Conservation (phyloP, 2,797 vertebrate genomes). For the Danio albolineatus region DNA sequence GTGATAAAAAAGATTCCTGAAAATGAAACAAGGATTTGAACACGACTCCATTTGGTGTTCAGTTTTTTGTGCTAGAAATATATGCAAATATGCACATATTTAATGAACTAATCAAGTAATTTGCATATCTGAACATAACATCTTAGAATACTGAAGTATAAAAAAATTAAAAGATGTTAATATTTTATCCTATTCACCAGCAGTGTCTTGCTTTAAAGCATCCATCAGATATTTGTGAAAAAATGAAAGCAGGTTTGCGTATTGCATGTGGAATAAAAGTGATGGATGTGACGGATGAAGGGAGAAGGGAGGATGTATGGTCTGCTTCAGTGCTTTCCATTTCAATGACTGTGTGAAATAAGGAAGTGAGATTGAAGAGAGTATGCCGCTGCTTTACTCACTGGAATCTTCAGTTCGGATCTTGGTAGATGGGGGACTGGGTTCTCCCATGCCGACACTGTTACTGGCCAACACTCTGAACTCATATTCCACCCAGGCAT, state of each 20-base stretch:
- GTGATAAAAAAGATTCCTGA: too few species aligned
- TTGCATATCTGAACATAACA: too few species aligned
- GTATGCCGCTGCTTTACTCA: slow-evolving; percentile 74
- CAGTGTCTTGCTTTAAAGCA: slow-evolving; percentile 13
- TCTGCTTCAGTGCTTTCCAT: slow-evolving; percentile 52
- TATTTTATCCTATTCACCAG: too few species aligned
- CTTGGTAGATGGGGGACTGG: slow-evolving; percentile 91
- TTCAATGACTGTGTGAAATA: slow-evolving; percentile 58
- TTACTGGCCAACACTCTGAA: slow-evolving; percentile 94
- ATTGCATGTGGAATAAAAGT: slow-evolving; percentile 12
- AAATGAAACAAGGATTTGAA: too few species aligned
- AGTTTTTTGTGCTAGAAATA: too few species aligned
- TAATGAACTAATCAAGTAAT: too few species aligned
- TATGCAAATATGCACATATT: too few species aligned
- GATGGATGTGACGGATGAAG: slow-evolving; percentile 44
- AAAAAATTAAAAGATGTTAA: too few species aligned
- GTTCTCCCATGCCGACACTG: slow-evolving; percentile 90
- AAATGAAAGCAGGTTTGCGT: neutral
- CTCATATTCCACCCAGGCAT: slow-evolving; percentile 97
- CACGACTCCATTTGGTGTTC: too few species aligned
- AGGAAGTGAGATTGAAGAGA: slow-evolving; percentile 47
- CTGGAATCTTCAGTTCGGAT: slow-evolving; percentile 95
- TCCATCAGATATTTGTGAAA: slow-evolving; percentile 8
- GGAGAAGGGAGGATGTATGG: slow-evolving; percentile 50
- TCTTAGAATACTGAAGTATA: too few species aligned